Conservation (phyloP, 2,113 vertebrate genomes). For the Brachypodius melanocephalos region DNA sequence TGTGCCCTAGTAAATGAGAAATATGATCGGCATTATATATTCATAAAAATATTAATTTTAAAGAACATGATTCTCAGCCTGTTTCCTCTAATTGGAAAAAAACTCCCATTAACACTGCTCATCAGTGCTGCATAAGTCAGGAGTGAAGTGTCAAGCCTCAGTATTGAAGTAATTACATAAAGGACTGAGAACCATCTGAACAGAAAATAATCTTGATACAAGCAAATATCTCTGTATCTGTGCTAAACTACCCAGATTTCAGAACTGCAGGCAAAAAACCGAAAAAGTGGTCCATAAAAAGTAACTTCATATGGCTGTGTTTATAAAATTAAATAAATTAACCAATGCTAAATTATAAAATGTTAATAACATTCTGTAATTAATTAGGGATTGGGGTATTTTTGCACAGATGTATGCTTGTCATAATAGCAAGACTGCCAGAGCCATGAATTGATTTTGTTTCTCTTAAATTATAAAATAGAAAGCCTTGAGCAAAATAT, state of each 20-base stretch:
- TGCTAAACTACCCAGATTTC: background rate
- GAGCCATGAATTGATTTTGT: conserved; percentile 60
- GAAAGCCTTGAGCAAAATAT: conserved; percentile 60
- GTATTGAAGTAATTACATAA: background rate
- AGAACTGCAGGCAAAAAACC: background rate
- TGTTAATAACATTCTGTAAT: conserved; percentile 21
- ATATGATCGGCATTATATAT: background rate
- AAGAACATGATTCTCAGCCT: background rate
- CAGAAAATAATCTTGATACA: background rate
- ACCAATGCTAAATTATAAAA: conserved; percentile 27
- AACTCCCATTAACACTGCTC: background rate
- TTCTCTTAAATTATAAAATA: conserved; percentile 69
- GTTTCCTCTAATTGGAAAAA: background rate
- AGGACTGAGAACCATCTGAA: background rate
- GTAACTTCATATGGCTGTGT: background rate
- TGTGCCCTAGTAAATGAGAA: background rate
- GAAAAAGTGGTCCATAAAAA: background rate
- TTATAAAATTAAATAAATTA: conserved; percentile 49
- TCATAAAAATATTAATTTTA: conserved; percentile 3
- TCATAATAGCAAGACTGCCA: conserved; percentile 38
- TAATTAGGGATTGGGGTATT: conserved; percentile 37
- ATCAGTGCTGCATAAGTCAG: background rate
- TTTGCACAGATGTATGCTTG: conserved; percentile 55
- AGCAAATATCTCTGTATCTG: background rate
- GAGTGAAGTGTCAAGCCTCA: background rate